Conservation (phyloP, 2,113 vertebrate genomes). For the Salvator merianae region DNA sequence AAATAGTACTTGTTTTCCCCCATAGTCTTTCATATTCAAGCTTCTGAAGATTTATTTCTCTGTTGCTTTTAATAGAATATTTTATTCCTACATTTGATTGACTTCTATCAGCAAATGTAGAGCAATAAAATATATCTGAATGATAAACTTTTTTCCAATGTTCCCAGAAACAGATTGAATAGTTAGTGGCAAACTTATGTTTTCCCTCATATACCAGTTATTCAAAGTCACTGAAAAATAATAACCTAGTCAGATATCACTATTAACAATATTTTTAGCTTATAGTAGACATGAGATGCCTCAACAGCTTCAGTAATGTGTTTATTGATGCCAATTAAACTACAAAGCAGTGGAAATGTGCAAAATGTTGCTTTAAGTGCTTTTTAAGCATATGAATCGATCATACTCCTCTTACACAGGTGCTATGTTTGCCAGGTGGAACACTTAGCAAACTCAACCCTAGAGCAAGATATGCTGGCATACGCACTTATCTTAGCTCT, state of each 20-base stretch:
- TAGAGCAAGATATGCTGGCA: no score
- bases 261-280: rapidly evolving
- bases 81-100: not conserved
- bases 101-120: not conserved
- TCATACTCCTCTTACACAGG: no score
- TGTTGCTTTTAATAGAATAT: not conserved
- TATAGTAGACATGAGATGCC: not conserved
- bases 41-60: not conserved
- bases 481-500: no score
- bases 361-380: no score
- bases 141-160: not conserved
- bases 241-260: no score
- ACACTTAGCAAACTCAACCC: no score
- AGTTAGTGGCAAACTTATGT: not conserved
- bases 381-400: no score
- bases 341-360: not conserved
- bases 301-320: no score
- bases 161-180: not conserved
- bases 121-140: not conserved
- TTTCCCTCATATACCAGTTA: not conserved
- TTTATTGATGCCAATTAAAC: not conserved
- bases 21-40: not conserved
- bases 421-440: no score
- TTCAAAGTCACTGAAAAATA: not conserved
- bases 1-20: rapidly evolving